These are phyloP conservation scores for Contarinia nasturtii DNA, from an alignment of 1,140 invertebrate genomes.

Conservation along the genomic window DNA sequence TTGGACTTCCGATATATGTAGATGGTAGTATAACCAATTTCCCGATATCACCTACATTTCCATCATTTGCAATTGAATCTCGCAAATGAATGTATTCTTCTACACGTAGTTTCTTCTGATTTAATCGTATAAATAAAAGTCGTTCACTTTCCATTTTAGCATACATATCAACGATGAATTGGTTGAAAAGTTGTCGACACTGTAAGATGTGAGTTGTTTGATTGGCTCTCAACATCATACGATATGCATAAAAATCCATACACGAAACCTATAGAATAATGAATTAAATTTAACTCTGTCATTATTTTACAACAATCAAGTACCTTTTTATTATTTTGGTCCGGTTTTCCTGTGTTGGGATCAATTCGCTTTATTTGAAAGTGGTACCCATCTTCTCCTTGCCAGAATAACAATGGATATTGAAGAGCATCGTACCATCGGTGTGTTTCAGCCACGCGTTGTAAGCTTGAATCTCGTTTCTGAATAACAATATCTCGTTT, in stretches of 20 bases:
- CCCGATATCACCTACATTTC: conserved; percentile 11
- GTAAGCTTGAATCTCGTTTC: conserved; percentile 3
- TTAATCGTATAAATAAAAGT: conserved; percentile 15
- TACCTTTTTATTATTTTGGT: too few species aligned
- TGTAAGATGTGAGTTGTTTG: conserved; percentile 10
- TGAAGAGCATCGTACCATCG: conserved; percentile 23
- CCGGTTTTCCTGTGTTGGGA: not conserved
- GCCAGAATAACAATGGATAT: conserved; percentile 27
- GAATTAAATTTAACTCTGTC: too few species aligned
- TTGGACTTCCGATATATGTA: conserved; percentile 18
- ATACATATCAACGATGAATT: conserved; percentile 28
- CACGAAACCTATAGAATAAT: too few species aligned
- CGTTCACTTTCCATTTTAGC: conserved; percentile 28
- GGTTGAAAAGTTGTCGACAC: conserved; percentile 9
- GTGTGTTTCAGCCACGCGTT: conserved; percentile 18
- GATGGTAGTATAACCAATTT: conserved; percentile 16
- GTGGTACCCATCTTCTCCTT: conserved; percentile 24
- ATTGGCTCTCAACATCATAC: conserved; percentile 4
- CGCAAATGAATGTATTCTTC: conserved; percentile 26
- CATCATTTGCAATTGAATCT: conserved; percentile 14
- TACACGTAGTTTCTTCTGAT: conserved; percentile 27
- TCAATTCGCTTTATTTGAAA: conserved; percentile 13
- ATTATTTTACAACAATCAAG: too few species aligned
- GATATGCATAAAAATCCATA: too few species aligned
- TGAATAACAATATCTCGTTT: conserved; percentile 9